Conservation (phyloP, 2,888 invertebrate species). For the Oscheius myriophilus region DNA sequence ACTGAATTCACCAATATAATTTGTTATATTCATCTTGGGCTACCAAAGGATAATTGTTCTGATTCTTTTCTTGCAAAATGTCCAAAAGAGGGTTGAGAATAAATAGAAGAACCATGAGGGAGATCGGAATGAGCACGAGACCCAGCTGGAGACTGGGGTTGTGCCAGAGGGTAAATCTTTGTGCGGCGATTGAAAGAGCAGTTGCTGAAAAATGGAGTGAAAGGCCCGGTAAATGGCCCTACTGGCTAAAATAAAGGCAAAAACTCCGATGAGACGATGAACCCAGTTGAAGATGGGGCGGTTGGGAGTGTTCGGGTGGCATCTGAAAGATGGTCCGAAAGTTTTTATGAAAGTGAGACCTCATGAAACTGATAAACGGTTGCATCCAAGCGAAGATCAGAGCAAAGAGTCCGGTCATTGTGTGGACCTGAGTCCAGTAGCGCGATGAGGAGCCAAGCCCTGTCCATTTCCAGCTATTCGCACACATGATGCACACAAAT, state of each 20-base stretch:
- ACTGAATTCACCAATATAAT: neutral
- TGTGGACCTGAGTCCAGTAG: constrained; percentile 41
- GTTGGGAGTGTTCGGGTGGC: constrained; percentile 50
- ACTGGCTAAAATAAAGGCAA: constrained; percentile 52
- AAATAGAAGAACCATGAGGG: constrained; percentile 34
- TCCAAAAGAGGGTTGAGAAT: constrained; percentile 34
- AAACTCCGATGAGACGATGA: constrained; percentile 53
- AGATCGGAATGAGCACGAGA: constrained; percentile 40
- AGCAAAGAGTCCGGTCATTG: constrained; percentile 50
- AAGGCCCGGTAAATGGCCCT: too few relatives aligned
- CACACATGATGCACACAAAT: constrained; percentile 47
- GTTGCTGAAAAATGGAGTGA: constrained; percentile 41
- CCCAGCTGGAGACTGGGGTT: constrained; percentile 31
- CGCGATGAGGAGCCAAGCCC: constrained; percentile 28
- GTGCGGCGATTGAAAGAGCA: constrained; percentile 46
- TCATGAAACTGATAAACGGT: constrained; percentile 51
- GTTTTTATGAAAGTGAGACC: constrained; percentile 16
- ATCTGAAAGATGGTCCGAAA: constrained; percentile 27
- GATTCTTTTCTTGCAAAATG: constrained; percentile 1
- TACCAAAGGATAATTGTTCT: constrained; percentile 2
- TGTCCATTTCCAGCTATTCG: constrained; percentile 52
- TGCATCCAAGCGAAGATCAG: constrained; percentile 53
- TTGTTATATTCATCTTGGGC: neutral
- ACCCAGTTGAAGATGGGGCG: constrained; percentile 58
- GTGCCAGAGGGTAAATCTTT: constrained; percentile 37